phyloP scores from a whole-genome alignment of 2,888 invertebrate genomes.

The Drosophila antonietae region DNA sequence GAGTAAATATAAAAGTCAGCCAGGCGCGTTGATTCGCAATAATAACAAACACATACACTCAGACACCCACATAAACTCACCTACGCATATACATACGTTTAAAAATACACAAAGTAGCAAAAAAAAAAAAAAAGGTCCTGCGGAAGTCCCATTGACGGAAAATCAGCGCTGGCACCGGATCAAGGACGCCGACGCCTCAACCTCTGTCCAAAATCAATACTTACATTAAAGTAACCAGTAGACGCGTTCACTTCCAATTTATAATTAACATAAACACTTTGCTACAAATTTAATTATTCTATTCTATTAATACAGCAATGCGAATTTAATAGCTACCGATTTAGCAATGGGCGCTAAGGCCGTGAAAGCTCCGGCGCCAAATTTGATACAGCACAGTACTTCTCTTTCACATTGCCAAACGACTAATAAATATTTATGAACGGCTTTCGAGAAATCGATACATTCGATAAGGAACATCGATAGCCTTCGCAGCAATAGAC shows the following conservation, averaged over 20 bases:
- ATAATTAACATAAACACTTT: conserved; percentile 13
- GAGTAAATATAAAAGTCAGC: conserved; percentile 33
- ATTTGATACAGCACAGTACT: conserved; percentile 45
- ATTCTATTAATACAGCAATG: conserved; percentile 30
- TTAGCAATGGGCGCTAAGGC: conserved; percentile 54
- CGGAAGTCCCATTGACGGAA: conserved; percentile 62
- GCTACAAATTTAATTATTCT: conserved; percentile 14
- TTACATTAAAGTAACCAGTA: conserved; percentile 50
- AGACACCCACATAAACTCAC: conserved; percentile 8
- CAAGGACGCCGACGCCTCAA: conserved; percentile 57
- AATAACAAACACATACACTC: conserved; percentile 47
- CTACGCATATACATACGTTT: conserved; percentile 17
- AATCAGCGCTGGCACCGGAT: conserved; percentile 70
- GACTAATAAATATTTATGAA: conserved; percentile 52
- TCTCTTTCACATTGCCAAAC: conserved; percentile 46
- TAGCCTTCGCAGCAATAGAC: conserved; percentile 9
- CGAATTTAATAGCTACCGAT: conserved; percentile 44
- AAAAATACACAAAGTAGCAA: conserved; percentile 38
- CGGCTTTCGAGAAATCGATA: conserved; percentile 20
- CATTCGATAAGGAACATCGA: conserved; percentile 21
- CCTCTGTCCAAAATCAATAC: conserved; percentile 72
- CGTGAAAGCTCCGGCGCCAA: conserved; percentile 59
- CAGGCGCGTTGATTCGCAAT: conserved; percentile 43
- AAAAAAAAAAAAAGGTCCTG: conserved; percentile 38
- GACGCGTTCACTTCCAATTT: conserved; percentile 21